Base-by-base conservation (phyloP, 2,888 invertebrate genomes). In the Glyphotaelius pellucidus region DNA sequence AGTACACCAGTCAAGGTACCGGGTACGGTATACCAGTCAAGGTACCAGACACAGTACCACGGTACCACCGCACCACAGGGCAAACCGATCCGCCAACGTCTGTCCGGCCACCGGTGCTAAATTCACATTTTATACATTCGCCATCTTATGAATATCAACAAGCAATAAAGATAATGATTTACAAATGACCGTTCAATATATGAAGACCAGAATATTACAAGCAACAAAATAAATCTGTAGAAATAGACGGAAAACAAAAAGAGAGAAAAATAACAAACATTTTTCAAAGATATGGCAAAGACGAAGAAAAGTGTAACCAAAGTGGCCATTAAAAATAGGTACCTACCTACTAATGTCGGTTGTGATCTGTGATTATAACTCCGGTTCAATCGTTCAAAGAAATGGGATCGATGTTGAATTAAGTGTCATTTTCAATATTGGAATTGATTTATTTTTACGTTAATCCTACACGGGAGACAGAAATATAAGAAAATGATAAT, bases 61-160 rank as follows among this genome's bases (percentile, higher is more conserved):
- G 38, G 38, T n/a, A n/a, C n/a, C 30, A 89, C 79, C 25, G 19
- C 9, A 47, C 85, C 38, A n/a, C 80, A 30, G 81, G 30, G 2
- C 42, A 19, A 90, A 47, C 90, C 81, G 47, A 90, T 80, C 81
- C 90, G 81, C 90, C 90, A 90, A 90, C 90, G 90, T 90, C 90
- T 32, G 89, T 14, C 79, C 3, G 38, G 42, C 79, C n/a, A 81
- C 81, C 38, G 86, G 79, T 80, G 80, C 67, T 79, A 79, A 35
- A 88, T 35, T 89, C 86, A 67, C 15, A 87, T 87, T 86, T 30
- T 30, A 87, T 47, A 67, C 25, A 4, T 25, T 67, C 67, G 67
- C 67, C 67, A 67, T 25, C 67, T 19, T 25, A n/a, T 67, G 67
- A 32, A 32, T 83, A 35, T 83, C 25, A 83, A 35, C 83, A 38